These are phyloP conservation scores for Antheraea assamensis DNA, from an alignment of 2,888 invertebrate species.

Conservation along the genomic window DNA sequence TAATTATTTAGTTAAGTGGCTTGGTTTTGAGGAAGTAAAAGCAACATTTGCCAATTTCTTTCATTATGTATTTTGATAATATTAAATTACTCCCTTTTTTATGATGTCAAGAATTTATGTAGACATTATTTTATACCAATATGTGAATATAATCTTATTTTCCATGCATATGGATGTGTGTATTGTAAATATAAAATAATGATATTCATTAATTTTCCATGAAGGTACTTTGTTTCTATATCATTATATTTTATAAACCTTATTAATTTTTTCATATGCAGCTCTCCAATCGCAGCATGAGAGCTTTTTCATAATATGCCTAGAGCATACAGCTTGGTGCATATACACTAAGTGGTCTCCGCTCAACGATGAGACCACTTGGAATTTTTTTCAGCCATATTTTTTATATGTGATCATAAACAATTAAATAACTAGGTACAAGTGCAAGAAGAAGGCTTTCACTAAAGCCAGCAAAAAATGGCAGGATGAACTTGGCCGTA, in stretches of 20 bases:
- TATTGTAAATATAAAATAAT: no score
- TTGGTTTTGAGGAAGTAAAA: no score
- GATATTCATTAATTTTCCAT: no score
- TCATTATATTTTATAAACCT: neutral
- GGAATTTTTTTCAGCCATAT: slow-evolving; percentile 76
- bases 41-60: no score
- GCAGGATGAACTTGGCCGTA: slow-evolving; percentile 98
- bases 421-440: slow-evolving; percentile 88
- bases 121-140: no score
- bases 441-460: slow-evolving; percentile 99
- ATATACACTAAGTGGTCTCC: slow-evolving; percentile 82
- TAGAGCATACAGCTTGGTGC: slow-evolving; percentile 53
- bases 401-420: slow-evolving; percentile 52
- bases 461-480: slow-evolving; percentile 99
- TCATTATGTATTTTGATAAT: no score
- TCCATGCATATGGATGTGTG: no score
- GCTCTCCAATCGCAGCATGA: slow-evolving; percentile 89
- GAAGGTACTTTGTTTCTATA: neutral
- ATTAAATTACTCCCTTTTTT: no score
- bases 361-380: slow-evolving; percentile 87
- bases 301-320: slow-evolving; percentile 74
- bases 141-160: no score
- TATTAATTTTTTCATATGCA: slow-evolving; percentile 40
- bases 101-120: no score
- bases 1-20: no score